Conservation (phyloP, 2,888 invertebrate genomes). For the Eulithis prunata region DNA sequence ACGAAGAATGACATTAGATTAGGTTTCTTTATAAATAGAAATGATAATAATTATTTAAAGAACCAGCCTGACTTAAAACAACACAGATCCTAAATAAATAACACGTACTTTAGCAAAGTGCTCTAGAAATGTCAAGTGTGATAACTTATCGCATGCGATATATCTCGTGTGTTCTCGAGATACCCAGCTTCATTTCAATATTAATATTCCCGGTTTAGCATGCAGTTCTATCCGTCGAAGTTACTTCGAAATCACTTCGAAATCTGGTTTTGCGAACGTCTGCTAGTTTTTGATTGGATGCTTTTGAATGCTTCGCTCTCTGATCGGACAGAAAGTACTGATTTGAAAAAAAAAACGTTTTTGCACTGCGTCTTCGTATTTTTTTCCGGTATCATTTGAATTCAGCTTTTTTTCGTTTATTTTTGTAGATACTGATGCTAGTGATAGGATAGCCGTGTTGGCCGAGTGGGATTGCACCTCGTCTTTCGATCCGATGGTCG, state of each 20-base stretch:
- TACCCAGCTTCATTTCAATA: constrained; percentile 59
- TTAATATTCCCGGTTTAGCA: constrained; percentile 55
- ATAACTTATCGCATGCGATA: constrained; percentile 51
- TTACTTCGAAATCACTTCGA: constrained; percentile 17
- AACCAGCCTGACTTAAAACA: constrained; percentile 13
- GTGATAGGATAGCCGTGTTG: too few relatives aligned
- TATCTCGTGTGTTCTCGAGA: constrained; percentile 40
- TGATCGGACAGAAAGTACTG: not conserved
- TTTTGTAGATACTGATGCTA: too few relatives aligned
- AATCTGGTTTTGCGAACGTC: constrained; percentile 18
- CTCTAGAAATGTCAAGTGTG: constrained; percentile 41
- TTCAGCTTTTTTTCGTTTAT: too few relatives aligned
- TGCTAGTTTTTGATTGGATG: constrained; percentile 25
- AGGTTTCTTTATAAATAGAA: constrained; percentile 1
- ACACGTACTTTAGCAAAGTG: constrained; percentile 30
- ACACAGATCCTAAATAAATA: constrained; percentile 39
- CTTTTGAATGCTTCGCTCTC: constrained; percentile 19
- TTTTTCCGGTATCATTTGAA: too few relatives aligned
- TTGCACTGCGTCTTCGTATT: not conserved
- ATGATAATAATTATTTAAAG: constrained; percentile 17
- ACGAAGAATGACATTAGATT: not conserved
- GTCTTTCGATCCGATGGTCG: too few relatives aligned
- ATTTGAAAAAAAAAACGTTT: not conserved
- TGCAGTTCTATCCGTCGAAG: constrained; percentile 22
- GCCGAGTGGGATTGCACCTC: too few relatives aligned